phyloP scores from a whole-genome alignment of 2,797 vertebrate genomes.

The Phyllotis vaccarum region DNA sequence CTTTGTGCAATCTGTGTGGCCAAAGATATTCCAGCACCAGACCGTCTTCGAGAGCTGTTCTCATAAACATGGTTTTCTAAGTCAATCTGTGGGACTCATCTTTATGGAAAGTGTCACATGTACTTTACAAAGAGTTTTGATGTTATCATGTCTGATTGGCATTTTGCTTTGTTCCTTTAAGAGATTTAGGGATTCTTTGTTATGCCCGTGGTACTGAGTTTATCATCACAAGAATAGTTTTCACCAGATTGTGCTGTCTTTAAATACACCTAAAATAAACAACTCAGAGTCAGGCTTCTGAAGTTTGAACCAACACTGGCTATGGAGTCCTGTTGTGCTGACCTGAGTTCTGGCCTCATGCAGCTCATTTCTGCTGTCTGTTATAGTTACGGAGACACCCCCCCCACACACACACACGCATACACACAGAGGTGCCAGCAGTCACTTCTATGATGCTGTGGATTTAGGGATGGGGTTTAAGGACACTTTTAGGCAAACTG shows the following conservation, averaged over 20 bases:
- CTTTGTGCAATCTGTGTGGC: not conserved
- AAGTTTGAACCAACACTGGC: not conserved
- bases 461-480: not conserved
- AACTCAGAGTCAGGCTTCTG: not conserved
- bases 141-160: not conserved
- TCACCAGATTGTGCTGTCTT: not conserved
- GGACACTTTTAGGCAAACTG: not conserved
- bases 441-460: not conserved
- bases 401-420: too few species aligned
- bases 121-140: not conserved
- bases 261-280: not conserved
- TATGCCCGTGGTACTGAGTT: not conserved
- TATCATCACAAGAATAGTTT: not conserved
- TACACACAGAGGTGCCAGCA: too few species aligned
- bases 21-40: not conserved
- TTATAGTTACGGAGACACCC: not conserved
- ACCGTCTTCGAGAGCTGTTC: not conserved
- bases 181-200: not conserved
- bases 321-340: not conserved
- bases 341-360: not conserved
- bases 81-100: not conserved
- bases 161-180: not conserved
- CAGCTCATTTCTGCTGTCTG: not conserved
- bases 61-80: not conserved
- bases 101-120: not conserved